Evolutionary conservation across 1,140 invertebrate species (phyloP).

Genomic region (Notospermus geniculatus): DNA sequence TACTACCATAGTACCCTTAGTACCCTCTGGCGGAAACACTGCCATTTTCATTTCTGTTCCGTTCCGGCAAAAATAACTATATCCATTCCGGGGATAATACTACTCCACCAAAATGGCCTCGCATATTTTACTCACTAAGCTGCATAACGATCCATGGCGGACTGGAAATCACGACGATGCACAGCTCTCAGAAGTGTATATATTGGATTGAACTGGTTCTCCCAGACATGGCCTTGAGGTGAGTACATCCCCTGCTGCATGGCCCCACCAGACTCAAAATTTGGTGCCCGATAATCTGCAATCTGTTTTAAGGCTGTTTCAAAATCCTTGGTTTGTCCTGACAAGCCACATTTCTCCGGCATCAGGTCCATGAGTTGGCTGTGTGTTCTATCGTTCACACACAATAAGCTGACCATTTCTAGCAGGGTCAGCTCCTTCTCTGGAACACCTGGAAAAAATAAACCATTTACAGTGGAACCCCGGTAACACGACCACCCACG

Average conservation of each 20-base stretch:
- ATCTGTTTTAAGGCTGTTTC: conserved; percentile 72
- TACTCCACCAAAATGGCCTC: too few relatives aligned
- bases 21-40: too few relatives aligned
- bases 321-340: conserved; percentile 82
- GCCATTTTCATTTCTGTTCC: too few relatives aligned
- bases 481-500: too few relatives aligned
- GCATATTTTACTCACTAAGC: conserved; percentile 79
- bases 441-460: conserved; percentile 67
- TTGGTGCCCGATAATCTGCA: conserved; percentile 74
- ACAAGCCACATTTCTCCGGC: conserved; percentile 88
- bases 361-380: conserved; percentile 91
- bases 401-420: conserved; percentile 89
- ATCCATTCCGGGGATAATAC: too few relatives aligned
- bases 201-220: conserved; percentile 88
- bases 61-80: too few relatives aligned
- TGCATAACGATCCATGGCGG: conserved; percentile 80
- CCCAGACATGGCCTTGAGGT: conserved; percentile 82
- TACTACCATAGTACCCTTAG: too few relatives aligned
- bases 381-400: conserved; percentile 91
- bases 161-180: conserved; percentile 88
- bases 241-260: conserved; percentile 94
- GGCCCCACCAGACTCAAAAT: conserved; percentile 73
- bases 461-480: too few relatives aligned
- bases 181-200: conserved; percentile 87
- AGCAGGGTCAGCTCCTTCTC: conserved; percentile 74